Conservation (phyloP, 2,888 invertebrate species). For the Lottia gigantea region DNA sequence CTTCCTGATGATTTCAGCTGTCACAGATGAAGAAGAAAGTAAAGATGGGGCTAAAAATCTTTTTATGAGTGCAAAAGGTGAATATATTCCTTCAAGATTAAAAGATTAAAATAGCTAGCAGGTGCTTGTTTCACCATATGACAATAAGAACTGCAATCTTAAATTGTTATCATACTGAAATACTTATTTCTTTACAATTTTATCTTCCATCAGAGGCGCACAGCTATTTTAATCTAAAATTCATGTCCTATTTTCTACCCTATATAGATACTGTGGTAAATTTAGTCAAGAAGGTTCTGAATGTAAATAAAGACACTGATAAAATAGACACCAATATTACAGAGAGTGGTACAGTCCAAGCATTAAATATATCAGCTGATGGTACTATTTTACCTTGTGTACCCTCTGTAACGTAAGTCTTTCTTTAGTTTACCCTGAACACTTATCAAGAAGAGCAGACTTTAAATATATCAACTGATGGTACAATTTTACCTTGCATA, state of each 20-base stretch:
- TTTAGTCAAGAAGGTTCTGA: constrained; percentile 84
- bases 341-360: not conserved
- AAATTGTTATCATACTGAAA: too few relatives aligned
- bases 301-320: constrained; percentile 37
- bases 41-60: constrained; percentile 42
- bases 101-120: too few relatives aligned
- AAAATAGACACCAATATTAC: not conserved
- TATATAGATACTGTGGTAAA: constrained; percentile 84
- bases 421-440: not conserved
- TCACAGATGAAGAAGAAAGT: constrained; percentile 18
- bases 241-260: constrained; percentile 13
- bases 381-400: constrained; percentile 35
- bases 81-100: constrained; percentile 12
- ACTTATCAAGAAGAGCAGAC: too few relatives aligned
- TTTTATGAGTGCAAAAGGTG: constrained; percentile 59
- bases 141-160: too few relatives aligned
- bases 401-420: constrained; percentile 28
- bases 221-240: too few relatives aligned
- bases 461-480: too few relatives aligned
- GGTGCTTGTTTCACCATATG: too few relatives aligned
- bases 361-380: constrained; percentile 21
- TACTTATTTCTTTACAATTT: too few relatives aligned
- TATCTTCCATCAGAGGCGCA: too few relatives aligned
- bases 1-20: too few relatives aligned
- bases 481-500: too few relatives aligned